Conservation (phyloP, 2,797 vertebrate species). For the Lycodopsis pacificus region DNA sequence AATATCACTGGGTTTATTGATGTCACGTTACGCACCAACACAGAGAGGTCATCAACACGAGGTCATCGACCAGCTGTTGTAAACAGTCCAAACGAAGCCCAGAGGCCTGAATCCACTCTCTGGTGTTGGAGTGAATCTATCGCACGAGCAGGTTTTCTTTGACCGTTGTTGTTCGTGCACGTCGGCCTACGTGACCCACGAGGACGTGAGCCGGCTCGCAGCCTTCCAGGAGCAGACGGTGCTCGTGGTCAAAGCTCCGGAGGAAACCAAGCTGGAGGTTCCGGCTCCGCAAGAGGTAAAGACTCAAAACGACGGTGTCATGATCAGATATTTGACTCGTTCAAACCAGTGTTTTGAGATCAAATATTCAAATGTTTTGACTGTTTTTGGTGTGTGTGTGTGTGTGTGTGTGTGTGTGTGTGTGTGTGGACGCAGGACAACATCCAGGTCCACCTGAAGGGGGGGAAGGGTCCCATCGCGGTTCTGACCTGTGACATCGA, state of each 20-base stretch:
- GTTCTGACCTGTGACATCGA: conserved; percentile 86
- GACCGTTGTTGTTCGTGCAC: conserved; percentile 68
- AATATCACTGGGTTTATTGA: neutral
- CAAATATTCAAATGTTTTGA: no score
- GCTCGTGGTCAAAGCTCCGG: conserved; percentile 91
- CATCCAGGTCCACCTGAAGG: conserved; percentile 91
- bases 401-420: no score
- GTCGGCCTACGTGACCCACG: conserved; percentile 91
- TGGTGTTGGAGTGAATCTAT: no score
- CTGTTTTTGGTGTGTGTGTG: neutral
- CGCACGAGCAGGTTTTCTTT: conserved; percentile 75
- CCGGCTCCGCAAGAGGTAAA: conserved; percentile 89
- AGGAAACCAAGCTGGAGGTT: conserved; percentile 93
- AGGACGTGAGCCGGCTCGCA: conserved; percentile 87
- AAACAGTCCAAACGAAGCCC: no score
- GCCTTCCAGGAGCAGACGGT: conserved; percentile 91
- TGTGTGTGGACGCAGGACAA: conserved; percentile 80
- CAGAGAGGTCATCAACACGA: no score
- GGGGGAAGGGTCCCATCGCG: conserved; percentile 87
- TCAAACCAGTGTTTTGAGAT: no score
- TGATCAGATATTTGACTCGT: no score
- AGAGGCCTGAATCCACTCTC: no score
- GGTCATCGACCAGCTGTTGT: no score
- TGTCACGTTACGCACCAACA: neutral
- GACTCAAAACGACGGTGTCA: no score